phyloP scores from a whole-genome alignment of 2,113 vertebrate species.

The Triplophysa dalaica region DNA sequence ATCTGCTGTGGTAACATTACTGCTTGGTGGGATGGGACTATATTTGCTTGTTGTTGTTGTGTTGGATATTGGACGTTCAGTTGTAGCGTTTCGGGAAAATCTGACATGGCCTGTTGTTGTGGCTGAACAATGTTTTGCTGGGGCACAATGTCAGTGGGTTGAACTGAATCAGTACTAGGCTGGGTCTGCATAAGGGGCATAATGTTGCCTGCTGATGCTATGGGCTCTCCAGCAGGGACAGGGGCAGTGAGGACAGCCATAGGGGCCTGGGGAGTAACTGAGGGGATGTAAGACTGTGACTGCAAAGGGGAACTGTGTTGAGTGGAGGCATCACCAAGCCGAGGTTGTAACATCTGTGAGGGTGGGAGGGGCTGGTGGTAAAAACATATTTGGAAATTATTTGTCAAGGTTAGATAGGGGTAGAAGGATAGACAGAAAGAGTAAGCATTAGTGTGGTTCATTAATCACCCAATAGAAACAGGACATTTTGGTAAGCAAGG shows the following conservation, averaged over 20 bases:
- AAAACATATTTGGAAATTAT: slow-evolving; percentile 50
- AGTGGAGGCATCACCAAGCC: slow-evolving; percentile 51
- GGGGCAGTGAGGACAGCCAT: slow-evolving; percentile 64
- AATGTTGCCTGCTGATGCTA: slow-evolving; percentile 60
- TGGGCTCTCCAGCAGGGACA: slow-evolving; percentile 67
- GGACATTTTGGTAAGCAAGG: slow-evolving; percentile 49
- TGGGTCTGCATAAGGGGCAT: slow-evolving; percentile 68
- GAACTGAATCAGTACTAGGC: slow-evolving; percentile 65
- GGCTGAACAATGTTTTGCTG: slow-evolving; percentile 69
- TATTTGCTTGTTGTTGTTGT: slow-evolving; percentile 53
- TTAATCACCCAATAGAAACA: slow-evolving; percentile 63
- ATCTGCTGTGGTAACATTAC: slow-evolving; percentile 60
- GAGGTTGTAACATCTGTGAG: slow-evolving; percentile 62
- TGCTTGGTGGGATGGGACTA: slow-evolving; percentile 64
- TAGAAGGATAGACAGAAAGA: slow-evolving; percentile 63
- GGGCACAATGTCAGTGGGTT: slow-evolving; percentile 66
- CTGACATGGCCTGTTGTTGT: slow-evolving; percentile 68
- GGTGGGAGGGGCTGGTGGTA: slow-evolving; percentile 67
- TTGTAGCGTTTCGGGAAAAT: slow-evolving; percentile 63
- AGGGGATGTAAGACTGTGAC: slow-evolving; percentile 69
- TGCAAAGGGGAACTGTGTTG: slow-evolving; percentile 62
- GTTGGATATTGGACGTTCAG: slow-evolving; percentile 60
- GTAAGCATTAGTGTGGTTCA: slow-evolving; percentile 66
- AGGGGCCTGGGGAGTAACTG: slow-evolving; percentile 69
- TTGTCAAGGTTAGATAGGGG: slow-evolving; percentile 46